Percentiles rank a stretch among this genome's conserved stretches.
phyloP scores from a whole-genome alignment of 1,140 invertebrate species.

The Zelostemma sp. region DNA sequence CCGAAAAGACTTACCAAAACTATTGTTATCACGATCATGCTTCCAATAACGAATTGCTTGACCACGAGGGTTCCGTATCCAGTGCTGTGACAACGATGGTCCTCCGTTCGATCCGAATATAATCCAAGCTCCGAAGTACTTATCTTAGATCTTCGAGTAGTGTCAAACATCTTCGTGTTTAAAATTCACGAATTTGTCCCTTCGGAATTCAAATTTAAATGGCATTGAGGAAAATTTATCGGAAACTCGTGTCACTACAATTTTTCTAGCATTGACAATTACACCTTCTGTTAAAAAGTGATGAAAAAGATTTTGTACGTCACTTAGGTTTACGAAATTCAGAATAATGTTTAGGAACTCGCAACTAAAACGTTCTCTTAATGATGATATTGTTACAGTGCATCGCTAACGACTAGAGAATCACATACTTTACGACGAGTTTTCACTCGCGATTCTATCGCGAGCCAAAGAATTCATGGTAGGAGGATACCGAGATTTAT shows the following conservation, averaged over 20 bases:
- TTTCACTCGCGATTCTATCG: constrained; percentile 62
- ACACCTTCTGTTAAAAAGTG: too few relatives aligned
- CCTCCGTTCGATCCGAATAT: constrained; percentile 63
- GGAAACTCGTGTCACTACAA: neutral
- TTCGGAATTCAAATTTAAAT: constrained; percentile 7
- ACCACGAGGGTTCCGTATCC: constrained; percentile 54
- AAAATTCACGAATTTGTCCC: constrained; percentile 5
- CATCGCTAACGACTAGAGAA: constrained; percentile 55
- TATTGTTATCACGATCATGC: constrained; percentile 64
- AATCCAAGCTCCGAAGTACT: constrained; percentile 67
- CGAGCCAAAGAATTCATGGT: constrained; percentile 54
- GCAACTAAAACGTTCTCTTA: constrained; percentile 5
- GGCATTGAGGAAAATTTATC: constrained; percentile 3
- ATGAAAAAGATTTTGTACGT: neutral
- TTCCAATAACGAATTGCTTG: constrained; percentile 61
- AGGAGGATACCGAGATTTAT: constrained; percentile 53
- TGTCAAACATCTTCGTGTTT: constrained; percentile 61
- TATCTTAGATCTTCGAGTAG: constrained; percentile 61
- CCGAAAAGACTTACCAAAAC: constrained; percentile 57
- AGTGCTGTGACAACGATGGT: constrained; percentile 52
- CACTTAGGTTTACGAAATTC: constrained; percentile 20
- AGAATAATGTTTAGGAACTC: constrained; percentile 2
- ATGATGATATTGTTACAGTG: constrained; percentile 48
- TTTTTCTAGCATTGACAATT: constrained; percentile 1
- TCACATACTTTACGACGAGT: constrained; percentile 45